Evolutionary conservation across 2,113 vertebrate species (phyloP), one percentile per base, ranked within the genome.

Genomic region (Phoxinus phoxinus): DNA sequence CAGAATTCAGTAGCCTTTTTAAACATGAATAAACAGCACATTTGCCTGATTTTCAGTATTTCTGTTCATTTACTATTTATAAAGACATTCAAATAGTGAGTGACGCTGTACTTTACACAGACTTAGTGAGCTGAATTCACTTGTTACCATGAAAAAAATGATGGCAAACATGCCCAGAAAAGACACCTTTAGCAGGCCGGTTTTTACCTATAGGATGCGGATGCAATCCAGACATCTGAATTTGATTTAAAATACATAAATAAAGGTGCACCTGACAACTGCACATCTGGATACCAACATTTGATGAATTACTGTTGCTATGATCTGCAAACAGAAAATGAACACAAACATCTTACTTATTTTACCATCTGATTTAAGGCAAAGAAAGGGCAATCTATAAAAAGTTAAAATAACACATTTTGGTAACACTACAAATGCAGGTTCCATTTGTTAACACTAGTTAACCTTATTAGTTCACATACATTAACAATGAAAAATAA

Each of bases 1-100:
- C 84, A 78, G 80, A 80, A 85, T 67, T 78, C 81, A 77, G 63
- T 77, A 69, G 80, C 71, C 72, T 87, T 85, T 78, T 87, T 86
- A 86, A 86, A 89, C 63, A 72, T 21, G 32, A 83, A 72, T 72
- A 72, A 72, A 9, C 67, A 58, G 48, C 81, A 56, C 32, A 27
- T 41, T 23, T 58, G 67, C 37, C 48, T 41, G 48, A 37, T 76
- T 37, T 76, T 83, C 8, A 11, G 12, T 10, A 63, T 73, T 59
- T 25, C 4, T 37, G 48, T 35, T 51, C 23, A 85, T 69, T 79
- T 13, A 48, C 59, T 13, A 48, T 81, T 32, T 32, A 48, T n/a
- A 48, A 51, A 67, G 25, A 21, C 4, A 13, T 19, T 81, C 11
- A 30, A 30, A 30, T 51, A 51, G 63, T 83, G 73, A 53, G 25